A percentile compares a stretch with the other conserved stretches of the same genome.
Evolutionary conservation across 1,140 invertebrate genomes (phyloP).

Genomic region (Drosophila kanapiae): DNA sequence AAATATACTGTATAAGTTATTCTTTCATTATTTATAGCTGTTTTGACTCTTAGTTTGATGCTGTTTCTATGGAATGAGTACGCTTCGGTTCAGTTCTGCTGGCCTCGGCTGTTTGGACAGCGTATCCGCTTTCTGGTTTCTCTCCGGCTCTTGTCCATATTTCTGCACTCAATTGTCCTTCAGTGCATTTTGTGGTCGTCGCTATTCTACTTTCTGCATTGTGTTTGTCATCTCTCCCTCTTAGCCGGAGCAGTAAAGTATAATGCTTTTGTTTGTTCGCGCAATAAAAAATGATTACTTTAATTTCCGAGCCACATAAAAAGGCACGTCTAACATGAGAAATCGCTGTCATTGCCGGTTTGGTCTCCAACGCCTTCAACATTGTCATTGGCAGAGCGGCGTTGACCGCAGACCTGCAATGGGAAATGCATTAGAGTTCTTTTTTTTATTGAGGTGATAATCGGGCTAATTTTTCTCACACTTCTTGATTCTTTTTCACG

Average conservation of each 20-base stretch:
- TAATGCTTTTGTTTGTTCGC: conserved; percentile 83
- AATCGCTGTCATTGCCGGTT: conserved; percentile 72
- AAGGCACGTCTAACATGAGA: conserved; percentile 77
- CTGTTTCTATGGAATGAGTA: not conserved
- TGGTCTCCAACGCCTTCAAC: conserved; percentile 13
- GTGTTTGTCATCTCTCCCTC: conserved; percentile 35
- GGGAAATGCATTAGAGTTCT: conserved; percentile 28
- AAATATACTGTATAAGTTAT: too few relatives aligned
- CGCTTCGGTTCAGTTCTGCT: conserved; percentile 21
- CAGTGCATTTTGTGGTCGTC: conserved; percentile 70
- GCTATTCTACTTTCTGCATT: conserved; percentile 30
- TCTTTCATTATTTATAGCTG: too few relatives aligned
- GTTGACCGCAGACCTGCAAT: conserved; percentile 33
- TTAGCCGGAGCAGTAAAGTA: conserved; percentile 64
- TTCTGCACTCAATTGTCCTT: conserved; percentile 82
- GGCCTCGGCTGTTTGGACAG: conserved; percentile 55
- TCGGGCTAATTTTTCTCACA: conserved; percentile 11
- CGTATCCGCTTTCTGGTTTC: conserved; percentile 64
- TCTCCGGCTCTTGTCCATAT: conserved; percentile 67
- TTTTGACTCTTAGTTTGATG: not conserved
- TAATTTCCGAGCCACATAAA: conserved; percentile 77
- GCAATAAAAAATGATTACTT: conserved; percentile 84
- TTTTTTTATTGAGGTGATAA: conserved; percentile 13
- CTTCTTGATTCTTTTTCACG: not conserved
- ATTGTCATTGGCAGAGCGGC: not conserved